Conservation (phyloP, 2,113 vertebrate genomes). For the Apteryx owenii region DNA sequence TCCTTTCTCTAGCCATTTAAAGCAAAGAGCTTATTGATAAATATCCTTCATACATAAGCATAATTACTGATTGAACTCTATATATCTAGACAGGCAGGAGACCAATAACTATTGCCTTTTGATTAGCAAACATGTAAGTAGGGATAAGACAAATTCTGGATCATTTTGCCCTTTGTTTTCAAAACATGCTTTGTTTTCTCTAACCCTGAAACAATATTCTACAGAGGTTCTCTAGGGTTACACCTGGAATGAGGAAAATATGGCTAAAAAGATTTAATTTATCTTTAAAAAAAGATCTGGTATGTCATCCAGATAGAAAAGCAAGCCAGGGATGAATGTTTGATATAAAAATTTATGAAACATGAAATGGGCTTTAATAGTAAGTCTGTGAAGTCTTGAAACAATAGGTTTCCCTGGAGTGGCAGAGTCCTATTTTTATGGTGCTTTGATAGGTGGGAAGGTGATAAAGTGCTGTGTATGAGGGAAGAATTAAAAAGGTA, state of each 20-base stretch:
- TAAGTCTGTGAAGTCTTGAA: conserved; percentile 18
- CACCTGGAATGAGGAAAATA: background rate
- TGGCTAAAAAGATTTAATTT: background rate
- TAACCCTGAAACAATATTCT: background rate
- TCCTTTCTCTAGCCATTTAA: background rate
- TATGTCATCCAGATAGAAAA: conserved; percentile 9
- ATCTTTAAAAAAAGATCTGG: conserved; percentile 14
- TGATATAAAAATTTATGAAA: conserved; percentile 70
- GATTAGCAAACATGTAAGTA: background rate
- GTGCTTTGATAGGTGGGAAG: background rate
- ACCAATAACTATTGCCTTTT: background rate
- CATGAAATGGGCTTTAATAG: conserved; percentile 55
- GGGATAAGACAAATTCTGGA: background rate
- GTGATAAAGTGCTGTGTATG: background rate
- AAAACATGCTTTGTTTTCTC: background rate
- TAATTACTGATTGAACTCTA: background rate
- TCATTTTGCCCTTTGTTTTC: background rate
- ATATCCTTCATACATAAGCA: background rate
- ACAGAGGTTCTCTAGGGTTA: background rate
- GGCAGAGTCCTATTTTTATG: conserved; percentile 5
- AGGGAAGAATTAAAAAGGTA: conserved; percentile 26
- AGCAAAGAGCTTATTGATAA: background rate
- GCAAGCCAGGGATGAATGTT: conserved; percentile 37
- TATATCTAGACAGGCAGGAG: background rate
- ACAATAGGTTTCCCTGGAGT: background rate